Base-by-base conservation (phyloP, 2,888 invertebrate genomes). In the Apotomis turbidana region DNA sequence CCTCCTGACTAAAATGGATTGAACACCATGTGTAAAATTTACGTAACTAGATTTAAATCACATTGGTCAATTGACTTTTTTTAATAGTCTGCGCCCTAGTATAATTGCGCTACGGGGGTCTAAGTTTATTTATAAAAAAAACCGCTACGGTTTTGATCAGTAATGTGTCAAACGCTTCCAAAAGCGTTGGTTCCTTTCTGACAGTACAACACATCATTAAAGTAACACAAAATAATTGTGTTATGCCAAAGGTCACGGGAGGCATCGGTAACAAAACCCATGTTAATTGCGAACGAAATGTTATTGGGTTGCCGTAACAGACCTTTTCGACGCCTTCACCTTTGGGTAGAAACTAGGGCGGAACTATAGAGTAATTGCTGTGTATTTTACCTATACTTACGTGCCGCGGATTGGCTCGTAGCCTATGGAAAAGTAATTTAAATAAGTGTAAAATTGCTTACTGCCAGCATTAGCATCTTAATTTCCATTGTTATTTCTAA, bases 291-390 rank as follows among this genome's bases (percentile, higher is more conserved):
- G 46, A 60, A 60, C 59, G 5, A 66, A 71, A 71, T 76, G 68
- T 68, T 74, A 73, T 74, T 61, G 68, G 70, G 75, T 64, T 52
- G 67, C 68, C 67, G 70, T 70, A 73, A 68, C 68, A 77, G 78
- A 81, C 82, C 80, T 85, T 81, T 82, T 61, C 12, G 8, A 76
- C 64, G 74, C 87, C 87, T 87, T 87, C 85, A 86, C 87, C 87
- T 87, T 87, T 81, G 64, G 74, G 1, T 49, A 49, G 9, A 80
- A 86, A 83, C 83, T 85, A 78, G 88, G 84, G 77, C 86, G 81
- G 75, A 78, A 78, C 76, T 74, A 78, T 80, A 82, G 81, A 80
- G 79, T 58, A 67, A 58, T 67, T 38, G 49, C n/a, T 1, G 36
- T 49, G 46, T 13, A 67, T n/a, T 46, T 49, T 49, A 49, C 3